These are phyloP conservation scores for Romanogobio albipinnatus DNA, from an alignment of 2,113 vertebrate species.

Conservation along the genomic window DNA sequence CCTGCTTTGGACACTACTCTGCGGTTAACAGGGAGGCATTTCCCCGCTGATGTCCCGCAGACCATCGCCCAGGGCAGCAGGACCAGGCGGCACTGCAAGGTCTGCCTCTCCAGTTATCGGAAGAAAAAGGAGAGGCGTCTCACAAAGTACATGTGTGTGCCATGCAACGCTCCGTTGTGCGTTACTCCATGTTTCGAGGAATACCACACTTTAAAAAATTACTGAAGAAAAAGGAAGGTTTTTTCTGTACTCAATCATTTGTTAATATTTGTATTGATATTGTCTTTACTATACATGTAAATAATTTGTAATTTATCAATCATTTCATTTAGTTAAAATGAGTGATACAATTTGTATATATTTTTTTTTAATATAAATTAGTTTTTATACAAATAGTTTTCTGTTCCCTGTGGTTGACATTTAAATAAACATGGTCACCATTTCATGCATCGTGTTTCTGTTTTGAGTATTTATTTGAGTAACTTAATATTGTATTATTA, in stretches of 20 bases:
- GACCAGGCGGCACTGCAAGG: constrained; percentile 13
- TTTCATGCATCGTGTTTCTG: neutral
- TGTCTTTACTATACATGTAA: neutral
- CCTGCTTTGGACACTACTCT: constrained; percentile 14
- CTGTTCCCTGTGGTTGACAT: neutral
- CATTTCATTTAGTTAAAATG: neutral
- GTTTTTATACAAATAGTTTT: neutral
- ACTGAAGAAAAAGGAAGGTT: neutral
- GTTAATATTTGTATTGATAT: neutral
- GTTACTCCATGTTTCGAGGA: constrained; percentile 30
- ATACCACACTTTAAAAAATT: constrained; percentile 24
- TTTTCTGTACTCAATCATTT: neutral
- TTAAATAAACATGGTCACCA: neutral
- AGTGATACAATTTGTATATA: too few relatives aligned
- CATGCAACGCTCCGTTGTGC: constrained; percentile 25
- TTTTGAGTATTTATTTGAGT: neutral
- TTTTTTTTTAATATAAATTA: neutral
- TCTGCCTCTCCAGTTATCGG: constrained; percentile 9
- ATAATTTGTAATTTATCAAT: neutral
- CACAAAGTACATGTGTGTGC: constrained; percentile 11
- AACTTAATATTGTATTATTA: neutral
- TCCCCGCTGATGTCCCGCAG: constrained; percentile 23
- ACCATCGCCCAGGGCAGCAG: neutral
- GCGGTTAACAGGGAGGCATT: constrained; percentile 2
- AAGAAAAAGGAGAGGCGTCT: neutral